These are phyloP conservation scores for Acrobasis consociella DNA, from an alignment of 2,888 invertebrate genomes.

Conservation along the genomic window DNA sequence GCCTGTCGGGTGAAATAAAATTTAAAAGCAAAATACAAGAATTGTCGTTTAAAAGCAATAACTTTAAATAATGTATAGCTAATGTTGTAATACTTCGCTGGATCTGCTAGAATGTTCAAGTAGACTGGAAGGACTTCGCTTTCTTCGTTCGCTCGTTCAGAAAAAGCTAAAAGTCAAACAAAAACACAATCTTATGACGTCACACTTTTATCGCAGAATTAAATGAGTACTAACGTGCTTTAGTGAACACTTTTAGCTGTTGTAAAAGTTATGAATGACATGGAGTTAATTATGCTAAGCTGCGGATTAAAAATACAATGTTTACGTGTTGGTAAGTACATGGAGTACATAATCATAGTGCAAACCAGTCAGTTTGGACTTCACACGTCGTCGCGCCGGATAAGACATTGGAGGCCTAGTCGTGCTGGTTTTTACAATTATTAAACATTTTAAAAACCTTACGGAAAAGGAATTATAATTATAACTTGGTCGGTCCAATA, in stretches of 20 bases:
- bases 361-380: conserved; percentile 1
- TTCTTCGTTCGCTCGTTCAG: neutral
- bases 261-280: conserved; percentile 14
- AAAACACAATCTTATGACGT: neutral
- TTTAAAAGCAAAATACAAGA: no score
- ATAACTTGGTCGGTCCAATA: no score
- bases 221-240: no score
- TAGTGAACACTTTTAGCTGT: conserved; percentile 1
- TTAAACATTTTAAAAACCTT: neutral
- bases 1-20: neutral
- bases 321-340: neutral
- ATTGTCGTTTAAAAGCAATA: no score
- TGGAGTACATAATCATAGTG: neutral
- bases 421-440: neutral
- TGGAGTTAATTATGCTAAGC: conserved; percentile 11
- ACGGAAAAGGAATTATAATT: no score
- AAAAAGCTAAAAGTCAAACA: neutral
- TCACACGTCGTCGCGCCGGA: neutral
- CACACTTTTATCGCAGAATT: neutral
- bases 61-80: no score
- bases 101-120: no score
- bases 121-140: no score
- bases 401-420: neutral
- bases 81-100: no score
- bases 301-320: neutral